Conservation (phyloP, 2,888 invertebrate genomes). For the Cheilosia grossa region DNA sequence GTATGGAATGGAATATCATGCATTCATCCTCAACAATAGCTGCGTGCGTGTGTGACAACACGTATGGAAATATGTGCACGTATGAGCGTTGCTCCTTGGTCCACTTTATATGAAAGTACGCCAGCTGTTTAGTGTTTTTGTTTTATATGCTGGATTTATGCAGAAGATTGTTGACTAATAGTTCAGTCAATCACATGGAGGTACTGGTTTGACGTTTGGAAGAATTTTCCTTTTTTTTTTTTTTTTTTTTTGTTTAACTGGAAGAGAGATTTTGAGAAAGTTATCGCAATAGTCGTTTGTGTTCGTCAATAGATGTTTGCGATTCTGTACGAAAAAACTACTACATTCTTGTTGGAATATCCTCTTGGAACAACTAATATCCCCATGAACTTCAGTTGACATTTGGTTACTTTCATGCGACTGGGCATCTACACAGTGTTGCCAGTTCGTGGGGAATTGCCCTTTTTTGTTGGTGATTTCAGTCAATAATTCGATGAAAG, state of each 20-base stretch:
- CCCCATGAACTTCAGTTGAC: too few relatives aligned
- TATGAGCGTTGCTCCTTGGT: slow-evolving; percentile 30
- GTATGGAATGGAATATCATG: slow-evolving; percentile 32
- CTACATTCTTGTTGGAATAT: too few relatives aligned
- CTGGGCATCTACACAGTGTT: too few relatives aligned
- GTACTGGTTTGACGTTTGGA: too few relatives aligned
- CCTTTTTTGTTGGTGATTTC: too few relatives aligned
- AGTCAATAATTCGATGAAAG: too few relatives aligned
- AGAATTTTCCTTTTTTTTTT: background rate
- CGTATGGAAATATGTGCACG: slow-evolving; percentile 14
- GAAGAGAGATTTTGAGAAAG: too few relatives aligned
- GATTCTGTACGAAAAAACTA: background rate
- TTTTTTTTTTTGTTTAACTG: background rate
- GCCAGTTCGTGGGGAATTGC: too few relatives aligned
- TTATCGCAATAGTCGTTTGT: background rate
- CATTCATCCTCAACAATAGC: slow-evolving; percentile 1
- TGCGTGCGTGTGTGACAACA: slow-evolving; percentile 13
- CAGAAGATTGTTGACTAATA: background rate
- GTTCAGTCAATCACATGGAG: too few relatives aligned
- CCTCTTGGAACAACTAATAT: too few relatives aligned
- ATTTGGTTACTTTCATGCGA: too few relatives aligned
- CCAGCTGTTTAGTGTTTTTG: slow-evolving; percentile 27
- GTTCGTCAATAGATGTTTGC: too few relatives aligned
- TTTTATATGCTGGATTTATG: slow-evolving; percentile 10
- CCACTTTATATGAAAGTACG: slow-evolving; percentile 7